phyloP scores from a whole-genome alignment of 2,888 invertebrate genomes.

The Drosophila stalkeri region DNA sequence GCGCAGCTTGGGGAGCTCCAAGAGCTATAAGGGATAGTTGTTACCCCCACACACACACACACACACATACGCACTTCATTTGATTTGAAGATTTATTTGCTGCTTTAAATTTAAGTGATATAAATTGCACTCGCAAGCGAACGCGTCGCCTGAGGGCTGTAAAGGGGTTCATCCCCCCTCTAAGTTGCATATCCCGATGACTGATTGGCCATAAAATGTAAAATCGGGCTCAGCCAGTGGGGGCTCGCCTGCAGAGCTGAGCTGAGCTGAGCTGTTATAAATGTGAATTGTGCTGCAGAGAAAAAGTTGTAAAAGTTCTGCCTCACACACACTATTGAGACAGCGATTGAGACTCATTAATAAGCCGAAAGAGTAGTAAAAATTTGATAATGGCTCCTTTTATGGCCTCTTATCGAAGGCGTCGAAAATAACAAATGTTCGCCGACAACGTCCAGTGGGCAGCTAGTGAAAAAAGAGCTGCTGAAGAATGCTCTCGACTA shows the following conservation, averaged over 20 bases:
- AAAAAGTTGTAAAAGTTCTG: slow-evolving; percentile 4
- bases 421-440: slow-evolving; percentile 58
- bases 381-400: slow-evolving; percentile 65
- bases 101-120: slow-evolving; percentile 74
- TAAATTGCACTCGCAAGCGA: slow-evolving; percentile 57
- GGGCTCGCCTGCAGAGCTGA: slow-evolving; percentile 11
- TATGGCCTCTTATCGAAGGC: slow-evolving; percentile 62
- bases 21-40: slow-evolving; percentile 10
- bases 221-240: slow-evolving; percentile 25
- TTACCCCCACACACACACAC: background rate
- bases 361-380: slow-evolving; percentile 47
- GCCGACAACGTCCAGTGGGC: slow-evolving; percentile 18
- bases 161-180: slow-evolving; percentile 2
- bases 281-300: slow-evolving; percentile 28
- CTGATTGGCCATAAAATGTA: slow-evolving; percentile 59
- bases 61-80: slow-evolving; percentile 8
- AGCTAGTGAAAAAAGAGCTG: background rate
- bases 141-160: background rate
- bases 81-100: slow-evolving; percentile 61
- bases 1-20: slow-evolving; percentile 9
- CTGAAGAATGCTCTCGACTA: background rate
- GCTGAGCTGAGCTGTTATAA: slow-evolving; percentile 34
- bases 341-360: slow-evolving; percentile 56
- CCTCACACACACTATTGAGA: background rate
- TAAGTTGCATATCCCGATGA: slow-evolving; percentile 51